phyloP scores from a whole-genome alignment of 2,888 invertebrate genomes.

The Fabriciana adippe region DNA sequence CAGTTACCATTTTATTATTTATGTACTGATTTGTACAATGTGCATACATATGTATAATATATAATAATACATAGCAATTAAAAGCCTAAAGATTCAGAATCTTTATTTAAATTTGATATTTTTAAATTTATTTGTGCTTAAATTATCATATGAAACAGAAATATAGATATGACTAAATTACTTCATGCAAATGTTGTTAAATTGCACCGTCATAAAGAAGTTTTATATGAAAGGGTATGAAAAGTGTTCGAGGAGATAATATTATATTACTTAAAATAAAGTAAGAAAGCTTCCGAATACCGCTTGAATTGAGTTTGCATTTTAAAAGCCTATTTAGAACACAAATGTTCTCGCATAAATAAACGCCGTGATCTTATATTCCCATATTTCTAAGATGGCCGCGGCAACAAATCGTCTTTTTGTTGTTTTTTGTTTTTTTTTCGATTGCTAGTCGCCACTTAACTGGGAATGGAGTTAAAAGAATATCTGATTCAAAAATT shows the following conservation, averaged over 20 bases:
- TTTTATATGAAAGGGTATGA: conserved; percentile 15
- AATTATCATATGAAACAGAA: neutral
- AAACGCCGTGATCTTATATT: conserved; percentile 55
- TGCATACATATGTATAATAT: too few species aligned
- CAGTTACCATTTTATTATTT: too few species aligned
- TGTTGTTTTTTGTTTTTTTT: conserved; percentile 28
- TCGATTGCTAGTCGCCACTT: conserved; percentile 24
- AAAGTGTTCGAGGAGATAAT: conserved; percentile 22
- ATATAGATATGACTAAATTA: conserved; percentile 19
- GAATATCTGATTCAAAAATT: conserved; percentile 3
- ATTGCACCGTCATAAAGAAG: conserved; percentile 20
- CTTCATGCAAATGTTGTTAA: conserved; percentile 25
- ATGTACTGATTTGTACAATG: too few species aligned
- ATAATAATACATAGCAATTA: too few species aligned
- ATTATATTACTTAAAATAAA: conserved; percentile 22
- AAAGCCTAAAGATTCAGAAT: too few species aligned
- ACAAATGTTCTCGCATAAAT: conserved; percentile 63
- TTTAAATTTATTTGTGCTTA: conserved; percentile 11
- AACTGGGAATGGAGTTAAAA: conserved; percentile 23
- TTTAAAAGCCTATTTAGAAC: conserved; percentile 65
- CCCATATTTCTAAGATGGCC: conserved; percentile 55
- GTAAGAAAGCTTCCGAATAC: conserved; percentile 35
- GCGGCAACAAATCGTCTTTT: conserved; percentile 32
- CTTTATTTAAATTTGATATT: neutral
- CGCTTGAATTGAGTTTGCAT: conserved; percentile 64